Evolutionary conservation across 2,113 vertebrate species (phyloP).

Genomic region (Casuarius casuarius): DNA sequence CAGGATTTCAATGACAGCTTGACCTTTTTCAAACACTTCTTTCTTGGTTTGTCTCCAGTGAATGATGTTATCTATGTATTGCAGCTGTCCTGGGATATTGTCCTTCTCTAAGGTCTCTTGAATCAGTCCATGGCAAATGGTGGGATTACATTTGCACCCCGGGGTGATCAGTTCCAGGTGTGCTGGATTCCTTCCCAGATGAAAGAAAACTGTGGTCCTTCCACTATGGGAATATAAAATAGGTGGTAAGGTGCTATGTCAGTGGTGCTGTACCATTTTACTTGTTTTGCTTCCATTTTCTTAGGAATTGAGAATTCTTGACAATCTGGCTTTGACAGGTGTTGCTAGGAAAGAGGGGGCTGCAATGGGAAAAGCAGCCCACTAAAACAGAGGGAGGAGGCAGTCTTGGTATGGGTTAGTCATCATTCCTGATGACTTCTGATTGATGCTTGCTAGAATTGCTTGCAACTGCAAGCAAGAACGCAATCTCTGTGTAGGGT

Average conservation of each 20-base stretch:
- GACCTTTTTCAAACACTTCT: too few relatives aligned
- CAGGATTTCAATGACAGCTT: neutral
- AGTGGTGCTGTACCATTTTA: neutral
- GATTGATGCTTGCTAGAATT: neutral
- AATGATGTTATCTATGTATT: too few relatives aligned
- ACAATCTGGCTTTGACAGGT: neutral
- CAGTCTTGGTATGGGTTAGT: neutral
- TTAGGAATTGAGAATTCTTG: neutral
- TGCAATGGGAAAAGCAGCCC: neutral
- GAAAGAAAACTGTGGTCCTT: neutral
- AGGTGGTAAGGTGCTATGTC: neutral
- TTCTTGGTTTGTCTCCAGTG: too few relatives aligned
- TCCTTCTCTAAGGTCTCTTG: neutral
- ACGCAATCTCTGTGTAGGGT: neutral
- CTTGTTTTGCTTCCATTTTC: neutral
- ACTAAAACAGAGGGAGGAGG: neutral
- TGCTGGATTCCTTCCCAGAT: neutral
- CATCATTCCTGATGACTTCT: slow-evolving; percentile 9
- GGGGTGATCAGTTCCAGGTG: neutral
- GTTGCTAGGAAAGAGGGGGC: neutral
- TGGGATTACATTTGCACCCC: neutral
- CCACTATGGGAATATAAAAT: neutral
- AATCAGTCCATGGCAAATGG: neutral
- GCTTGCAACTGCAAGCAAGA: neutral
- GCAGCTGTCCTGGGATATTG: too few relatives aligned